A percentile compares a stretch with the other conserved stretches of the same genome.
phyloP scores from a whole-genome alignment of 2,888 invertebrate species.

The Teinopalpus imperialis region DNA sequence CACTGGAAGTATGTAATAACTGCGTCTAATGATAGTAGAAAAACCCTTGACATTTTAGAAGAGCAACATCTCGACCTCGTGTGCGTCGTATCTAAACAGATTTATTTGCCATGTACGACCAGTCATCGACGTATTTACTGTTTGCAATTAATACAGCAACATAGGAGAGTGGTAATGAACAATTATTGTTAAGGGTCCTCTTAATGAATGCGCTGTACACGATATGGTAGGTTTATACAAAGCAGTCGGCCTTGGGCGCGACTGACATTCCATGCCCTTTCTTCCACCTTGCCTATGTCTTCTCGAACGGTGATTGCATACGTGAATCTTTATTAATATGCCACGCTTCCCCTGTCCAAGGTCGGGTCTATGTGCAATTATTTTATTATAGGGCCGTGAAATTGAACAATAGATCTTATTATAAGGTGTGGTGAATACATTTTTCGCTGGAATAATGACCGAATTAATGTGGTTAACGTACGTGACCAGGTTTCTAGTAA shows the following conservation, averaged over 20 bases:
- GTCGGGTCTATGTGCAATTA: conserved; percentile 58
- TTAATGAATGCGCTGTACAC: conserved; percentile 34
- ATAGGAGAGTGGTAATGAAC: conserved; percentile 38
- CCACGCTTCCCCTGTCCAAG: conserved; percentile 65
- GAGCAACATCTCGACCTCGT: conserved; percentile 56
- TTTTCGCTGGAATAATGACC: conserved; percentile 19
- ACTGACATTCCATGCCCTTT: conserved; percentile 77
- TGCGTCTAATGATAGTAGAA: conserved; percentile 35
- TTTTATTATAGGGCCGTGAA: conserved; percentile 34
- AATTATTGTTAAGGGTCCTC: conserved; percentile 35
- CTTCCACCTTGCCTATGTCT: conserved; percentile 75
- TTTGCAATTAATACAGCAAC: conserved; percentile 52
- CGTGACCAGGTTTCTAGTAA: conserved; percentile 51
- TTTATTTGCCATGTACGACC: conserved; percentile 58
- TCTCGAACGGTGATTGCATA: conserved; percentile 73
- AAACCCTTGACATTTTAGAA: conserved; percentile 72
- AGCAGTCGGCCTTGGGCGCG: conserved; percentile 60
- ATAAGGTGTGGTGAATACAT: conserved; percentile 20
- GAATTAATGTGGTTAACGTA: conserved; percentile 33
- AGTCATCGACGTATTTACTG: conserved; percentile 46
- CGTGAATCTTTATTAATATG: conserved; percentile 74
- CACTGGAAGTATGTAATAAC: conserved; percentile 22
- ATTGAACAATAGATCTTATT: conserved; percentile 16
- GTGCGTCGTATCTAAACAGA: conserved; percentile 45
- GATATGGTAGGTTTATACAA: conserved; percentile 49